Conservation (phyloP, 2,888 invertebrate genomes). For the Drosophila fungiperda region DNA sequence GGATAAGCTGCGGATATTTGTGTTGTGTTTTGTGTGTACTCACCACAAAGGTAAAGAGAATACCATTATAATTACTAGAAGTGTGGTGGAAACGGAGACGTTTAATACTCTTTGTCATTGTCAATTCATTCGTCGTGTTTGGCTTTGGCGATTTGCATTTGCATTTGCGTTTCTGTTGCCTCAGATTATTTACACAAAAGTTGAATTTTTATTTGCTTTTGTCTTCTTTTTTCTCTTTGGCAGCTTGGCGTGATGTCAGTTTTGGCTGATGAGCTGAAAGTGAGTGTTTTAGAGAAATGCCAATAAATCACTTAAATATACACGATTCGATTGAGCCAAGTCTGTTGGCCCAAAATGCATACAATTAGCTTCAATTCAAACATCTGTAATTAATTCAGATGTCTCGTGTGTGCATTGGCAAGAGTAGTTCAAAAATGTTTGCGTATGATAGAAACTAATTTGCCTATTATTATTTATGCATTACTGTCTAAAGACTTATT, state of each 20-base stretch:
- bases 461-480: background rate
- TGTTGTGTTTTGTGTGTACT: slow-evolving; percentile 50
- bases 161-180: slow-evolving; percentile 62
- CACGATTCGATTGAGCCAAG: slow-evolving; percentile 29
- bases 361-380: slow-evolving; percentile 12
- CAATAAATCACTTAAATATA: slow-evolving; percentile 47
- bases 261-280: slow-evolving; percentile 54
- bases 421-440: background rate
- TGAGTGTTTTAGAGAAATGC: slow-evolving; percentile 42
- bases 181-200: slow-evolving; percentile 31
- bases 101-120: slow-evolving; percentile 82
- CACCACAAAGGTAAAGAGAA: slow-evolving; percentile 81
- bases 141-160: slow-evolving; percentile 67
- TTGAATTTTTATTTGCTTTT: slow-evolving; percentile 4
- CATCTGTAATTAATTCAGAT: background rate
- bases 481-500: no score
- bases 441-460: background rate
- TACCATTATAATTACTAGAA: slow-evolving; percentile 74
- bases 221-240: slow-evolving; percentile 7
- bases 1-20: background rate
- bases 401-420: background rate
- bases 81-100: slow-evolving; percentile 68
- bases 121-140: slow-evolving; percentile 76
- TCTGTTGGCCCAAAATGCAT: slow-evolving; percentile 4
- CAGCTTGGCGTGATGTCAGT: slow-evolving; percentile 44